These are phyloP conservation scores for Leistus spinibarbis DNA, from an alignment of 2,888 invertebrate genomes.

Conservation along the genomic window DNA sequence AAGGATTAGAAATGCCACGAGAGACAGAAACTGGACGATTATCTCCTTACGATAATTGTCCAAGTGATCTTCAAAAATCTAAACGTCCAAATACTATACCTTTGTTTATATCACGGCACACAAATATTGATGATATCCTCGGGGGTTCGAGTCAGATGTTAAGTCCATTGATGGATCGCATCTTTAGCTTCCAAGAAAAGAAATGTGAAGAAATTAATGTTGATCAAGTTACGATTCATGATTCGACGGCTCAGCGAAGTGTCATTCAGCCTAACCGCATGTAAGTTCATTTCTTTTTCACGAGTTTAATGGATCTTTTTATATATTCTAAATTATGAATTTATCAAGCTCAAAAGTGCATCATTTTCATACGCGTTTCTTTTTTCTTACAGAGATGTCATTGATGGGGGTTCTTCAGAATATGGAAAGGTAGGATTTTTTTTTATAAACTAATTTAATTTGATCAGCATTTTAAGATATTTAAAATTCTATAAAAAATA, in stretches of 20 bases:
- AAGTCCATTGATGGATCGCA: conserved; percentile 69
- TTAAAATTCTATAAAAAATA: too few species aligned
- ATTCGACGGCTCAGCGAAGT: conserved; percentile 74
- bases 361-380: neutral
- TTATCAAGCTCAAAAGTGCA: neutral
- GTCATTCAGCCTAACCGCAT: conserved; percentile 61
- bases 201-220: conserved; percentile 75
- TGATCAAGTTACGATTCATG: conserved; percentile 69
- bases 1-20: conserved; percentile 67
- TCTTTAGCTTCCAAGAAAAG: conserved; percentile 53
- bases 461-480: too few species aligned
- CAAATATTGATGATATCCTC: conserved; percentile 88
- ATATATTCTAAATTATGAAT: neutral
- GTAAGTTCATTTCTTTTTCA: conserved; percentile 49
- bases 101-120: conserved; percentile 81
- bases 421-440: conserved; percentile 46
- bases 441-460: too few species aligned
- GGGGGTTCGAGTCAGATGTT: conserved; percentile 67
- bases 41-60: conserved; percentile 76
- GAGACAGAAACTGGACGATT: conserved; percentile 58
- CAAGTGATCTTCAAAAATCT: conserved; percentile 47
- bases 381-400: conserved; percentile 43
- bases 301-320: neutral
- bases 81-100: conserved; percentile 56
- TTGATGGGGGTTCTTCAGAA: conserved; percentile 44